Conservation (phyloP, 2,888 invertebrate species). For the Melinaea menophilus region DNA sequence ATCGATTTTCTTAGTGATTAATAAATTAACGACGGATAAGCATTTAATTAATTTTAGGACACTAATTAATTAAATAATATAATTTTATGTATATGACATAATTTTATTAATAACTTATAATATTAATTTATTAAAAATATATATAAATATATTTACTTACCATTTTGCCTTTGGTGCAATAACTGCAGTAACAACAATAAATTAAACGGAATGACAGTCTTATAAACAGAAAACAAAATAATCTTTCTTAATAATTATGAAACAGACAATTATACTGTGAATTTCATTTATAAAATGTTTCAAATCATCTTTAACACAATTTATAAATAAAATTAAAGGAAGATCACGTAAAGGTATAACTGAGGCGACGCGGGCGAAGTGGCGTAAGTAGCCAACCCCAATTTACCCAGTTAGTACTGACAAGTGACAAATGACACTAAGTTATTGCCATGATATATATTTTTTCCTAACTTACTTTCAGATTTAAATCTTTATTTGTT, state of each 20-base stretch:
- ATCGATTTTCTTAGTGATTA: no score
- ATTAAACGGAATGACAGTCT: not conserved
- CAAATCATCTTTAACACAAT: not conserved
- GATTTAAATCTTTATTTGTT: no score
- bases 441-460: conserved; percentile 3
- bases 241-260: not conserved
- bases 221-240: not conserved
- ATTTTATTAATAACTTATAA: not conserved
- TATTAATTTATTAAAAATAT: not conserved
- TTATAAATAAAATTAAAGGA: conserved; percentile 3
- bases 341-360: not conserved
- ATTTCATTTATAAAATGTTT: conserved; percentile 3
- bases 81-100: not conserved
- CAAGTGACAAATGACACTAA: not conserved
- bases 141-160: not conserved
- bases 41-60: no score
- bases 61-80: no score
- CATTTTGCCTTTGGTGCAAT: conserved; percentile 3
- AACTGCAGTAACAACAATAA: conserved; percentile 4
- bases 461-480: not conserved
- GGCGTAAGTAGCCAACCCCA: no score
- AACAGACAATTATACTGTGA: not conserved
- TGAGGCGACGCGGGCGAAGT: not conserved
- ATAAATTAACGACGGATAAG: no score
- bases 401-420: not conserved